Evolutionary conservation across 2,113 vertebrate genomes (phyloP).

Genomic region (Cercocebus atys): DNA sequence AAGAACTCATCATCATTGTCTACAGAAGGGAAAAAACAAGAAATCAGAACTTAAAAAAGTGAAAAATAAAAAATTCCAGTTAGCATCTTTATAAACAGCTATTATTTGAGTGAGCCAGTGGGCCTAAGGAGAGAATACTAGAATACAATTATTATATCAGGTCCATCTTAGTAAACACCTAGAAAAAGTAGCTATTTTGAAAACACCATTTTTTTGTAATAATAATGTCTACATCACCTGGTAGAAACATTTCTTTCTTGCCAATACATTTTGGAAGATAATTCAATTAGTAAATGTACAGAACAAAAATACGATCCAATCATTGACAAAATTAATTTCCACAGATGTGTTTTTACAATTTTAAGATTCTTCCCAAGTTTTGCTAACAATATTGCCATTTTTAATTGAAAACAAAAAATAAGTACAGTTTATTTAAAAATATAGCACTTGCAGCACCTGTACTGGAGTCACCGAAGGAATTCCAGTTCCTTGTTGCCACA

Average conservation of each 20-base stretch:
- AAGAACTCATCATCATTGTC: neutral
- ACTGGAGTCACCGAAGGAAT: neutral
- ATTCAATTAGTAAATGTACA: neutral
- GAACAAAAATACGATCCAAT: neutral
- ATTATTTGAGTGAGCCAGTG: neutral
- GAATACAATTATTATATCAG: neutral
- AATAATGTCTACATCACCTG: neutral
- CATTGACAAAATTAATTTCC: constrained; percentile 78
- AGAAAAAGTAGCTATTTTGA: neutral
- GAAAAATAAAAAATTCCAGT: neutral
- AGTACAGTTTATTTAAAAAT: neutral
- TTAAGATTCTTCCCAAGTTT: constrained; percentile 76
- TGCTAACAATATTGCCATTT: constrained; percentile 72
- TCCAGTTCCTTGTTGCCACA: neutral
- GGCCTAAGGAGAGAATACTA: neutral
- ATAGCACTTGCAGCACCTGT: neutral
- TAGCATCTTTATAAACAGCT: neutral
- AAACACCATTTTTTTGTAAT: neutral
- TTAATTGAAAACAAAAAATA: constrained; percentile 1
- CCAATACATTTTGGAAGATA: neutral
- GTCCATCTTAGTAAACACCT: neutral
- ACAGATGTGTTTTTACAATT: constrained; percentile 76
- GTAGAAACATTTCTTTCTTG: neutral
- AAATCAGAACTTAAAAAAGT: neutral
- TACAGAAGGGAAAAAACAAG: neutral